phyloP scores from a whole-genome alignment of 2,888 invertebrate species.

The Hirtodrosophila trivittata region DNA sequence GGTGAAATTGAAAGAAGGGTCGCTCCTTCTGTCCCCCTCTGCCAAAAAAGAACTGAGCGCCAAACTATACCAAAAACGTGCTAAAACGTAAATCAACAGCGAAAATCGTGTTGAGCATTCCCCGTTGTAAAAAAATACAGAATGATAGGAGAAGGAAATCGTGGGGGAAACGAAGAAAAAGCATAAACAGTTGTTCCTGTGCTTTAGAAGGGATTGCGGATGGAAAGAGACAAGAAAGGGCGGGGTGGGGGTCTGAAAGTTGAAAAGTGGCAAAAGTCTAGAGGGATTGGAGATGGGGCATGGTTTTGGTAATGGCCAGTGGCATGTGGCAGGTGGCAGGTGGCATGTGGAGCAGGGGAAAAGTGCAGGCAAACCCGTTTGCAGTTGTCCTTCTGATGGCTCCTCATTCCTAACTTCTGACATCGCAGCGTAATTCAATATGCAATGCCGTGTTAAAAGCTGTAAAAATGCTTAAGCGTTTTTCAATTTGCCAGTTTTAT shows the following conservation, averaged over 20 bases:
- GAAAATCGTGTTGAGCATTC: slow-evolving; percentile 77
- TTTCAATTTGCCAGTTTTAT: slow-evolving; percentile 76
- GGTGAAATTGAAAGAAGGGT: slow-evolving; percentile 48
- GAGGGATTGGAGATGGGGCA: slow-evolving; percentile 40
- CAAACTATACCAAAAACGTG: slow-evolving; percentile 71
- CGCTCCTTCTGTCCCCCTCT: neutral
- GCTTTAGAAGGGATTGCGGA: neutral
- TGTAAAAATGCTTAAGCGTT: slow-evolving; percentile 78
- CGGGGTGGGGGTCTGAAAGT: slow-evolving; percentile 37
- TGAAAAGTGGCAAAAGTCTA: slow-evolving; percentile 66
- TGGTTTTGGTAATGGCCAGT: slow-evolving; percentile 41
- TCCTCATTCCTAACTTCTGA: slow-evolving; percentile 13
- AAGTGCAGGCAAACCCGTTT: slow-evolving; percentile 41
- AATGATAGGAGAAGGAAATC: slow-evolving; percentile 8
- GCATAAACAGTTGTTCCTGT: slow-evolving; percentile 61
- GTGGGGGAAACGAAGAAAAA: slow-evolving; percentile 30
- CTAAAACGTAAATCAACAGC: slow-evolving; percentile 78
- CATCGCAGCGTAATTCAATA: slow-evolving; percentile 71
- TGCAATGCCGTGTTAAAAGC: slow-evolving; percentile 74
- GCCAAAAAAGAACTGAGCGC: slow-evolving; percentile 22
- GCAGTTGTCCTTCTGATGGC: slow-evolving; percentile 48
- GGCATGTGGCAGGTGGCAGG: slow-evolving; percentile 5
- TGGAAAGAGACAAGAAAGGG: neutral
- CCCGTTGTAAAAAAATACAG: slow-evolving; percentile 47
- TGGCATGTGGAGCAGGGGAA: neutral